phyloP scores from a whole-genome alignment of 2,888 invertebrate species.

The Epirrhoe alternata region DNA sequence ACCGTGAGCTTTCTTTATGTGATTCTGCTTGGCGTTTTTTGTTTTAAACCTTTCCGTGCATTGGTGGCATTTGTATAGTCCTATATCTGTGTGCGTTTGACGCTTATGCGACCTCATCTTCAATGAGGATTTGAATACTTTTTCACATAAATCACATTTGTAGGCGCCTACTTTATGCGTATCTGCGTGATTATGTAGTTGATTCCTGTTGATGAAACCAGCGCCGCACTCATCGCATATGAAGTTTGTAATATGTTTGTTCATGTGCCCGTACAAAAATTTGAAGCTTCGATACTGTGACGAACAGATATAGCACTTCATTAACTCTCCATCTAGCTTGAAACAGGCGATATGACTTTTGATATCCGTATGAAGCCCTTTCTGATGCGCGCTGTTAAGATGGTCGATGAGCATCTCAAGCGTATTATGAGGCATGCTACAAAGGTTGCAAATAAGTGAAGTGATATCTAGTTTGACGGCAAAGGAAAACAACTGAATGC shows the following conservation, averaged over 20 bases:
- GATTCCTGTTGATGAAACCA: slow-evolving; percentile 39
- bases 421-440: slow-evolving; percentile 43
- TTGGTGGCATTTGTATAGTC: slow-evolving; percentile 55
- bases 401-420: slow-evolving; percentile 54
- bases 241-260: slow-evolving; percentile 59
- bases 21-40: slow-evolving; percentile 50
- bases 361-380: slow-evolving; percentile 50
- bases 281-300: slow-evolving; percentile 55
- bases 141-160: slow-evolving; percentile 34
- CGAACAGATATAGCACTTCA: slow-evolving; percentile 57
- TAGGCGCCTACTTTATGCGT: slow-evolving; percentile 58
- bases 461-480: slow-evolving; percentile 70
- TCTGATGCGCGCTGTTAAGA: slow-evolving; percentile 51
- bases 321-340: slow-evolving; percentile 51
- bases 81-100: slow-evolving; percentile 22
- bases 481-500: slow-evolving; percentile 30
- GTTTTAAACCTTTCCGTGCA: slow-evolving; percentile 61
- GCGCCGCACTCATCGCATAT: slow-evolving; percentile 58
- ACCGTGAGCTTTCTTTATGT: slow-evolving; percentile 64
- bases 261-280: slow-evolving; percentile 61
- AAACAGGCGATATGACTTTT: slow-evolving; percentile 59
- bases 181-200: slow-evolving; percentile 52
- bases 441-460: slow-evolving; percentile 58
- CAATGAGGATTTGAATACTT: slow-evolving; percentile 24
- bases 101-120: slow-evolving; percentile 27